These are phyloP conservation scores for Galemys pyrenaicus DNA, from an alignment of 2,113 vertebrate species.

Conservation along the genomic window DNA sequence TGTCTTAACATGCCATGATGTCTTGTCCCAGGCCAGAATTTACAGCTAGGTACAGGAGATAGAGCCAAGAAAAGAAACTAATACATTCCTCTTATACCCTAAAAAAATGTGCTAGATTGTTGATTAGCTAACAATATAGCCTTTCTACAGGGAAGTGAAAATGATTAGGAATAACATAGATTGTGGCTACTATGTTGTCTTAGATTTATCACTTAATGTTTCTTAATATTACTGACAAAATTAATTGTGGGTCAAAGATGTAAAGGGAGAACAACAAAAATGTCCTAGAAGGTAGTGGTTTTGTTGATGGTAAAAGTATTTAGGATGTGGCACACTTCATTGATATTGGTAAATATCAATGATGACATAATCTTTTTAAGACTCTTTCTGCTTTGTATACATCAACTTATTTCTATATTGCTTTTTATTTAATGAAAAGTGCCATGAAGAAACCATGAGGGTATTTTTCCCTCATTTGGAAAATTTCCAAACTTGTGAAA, in stretches of 20 bases:
- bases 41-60: background rate
- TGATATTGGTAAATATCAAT: background rate
- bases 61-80: background rate
- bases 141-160: slow-evolving; percentile 31
- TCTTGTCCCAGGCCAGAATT: background rate
- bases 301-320: background rate
- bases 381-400: background rate
- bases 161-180: background rate
- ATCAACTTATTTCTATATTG: background rate
- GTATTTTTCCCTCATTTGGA: background rate
- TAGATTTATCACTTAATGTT: background rate
- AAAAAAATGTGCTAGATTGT: background rate
- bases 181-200: background rate
- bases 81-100: background rate
- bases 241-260: background rate
- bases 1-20: background rate
- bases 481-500: background rate
- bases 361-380: background rate
- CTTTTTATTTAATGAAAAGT: slow-evolving; percentile 42
- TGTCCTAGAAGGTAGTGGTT: background rate
- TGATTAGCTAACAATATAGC: background rate
- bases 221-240: background rate
- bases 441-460: background rate
- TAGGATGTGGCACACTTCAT: background rate
- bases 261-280: background rate